Conservation (phyloP, 2,888 invertebrate genomes). For the Acanthosepion pharaonis region DNA sequence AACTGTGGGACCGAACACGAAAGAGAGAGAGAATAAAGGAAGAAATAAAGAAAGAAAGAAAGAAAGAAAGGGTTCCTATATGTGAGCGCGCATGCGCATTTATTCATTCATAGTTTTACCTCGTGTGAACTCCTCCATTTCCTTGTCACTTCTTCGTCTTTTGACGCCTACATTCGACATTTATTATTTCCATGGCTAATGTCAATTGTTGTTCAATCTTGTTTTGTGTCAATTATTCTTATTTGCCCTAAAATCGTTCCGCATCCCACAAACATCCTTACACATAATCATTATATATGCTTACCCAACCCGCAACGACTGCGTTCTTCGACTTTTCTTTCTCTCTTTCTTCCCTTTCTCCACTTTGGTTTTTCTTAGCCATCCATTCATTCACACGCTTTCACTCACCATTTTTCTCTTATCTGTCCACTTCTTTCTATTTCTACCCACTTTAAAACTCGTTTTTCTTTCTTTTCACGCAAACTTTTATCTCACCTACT, state of each 20-base stretch:
- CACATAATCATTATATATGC: too few relatives aligned
- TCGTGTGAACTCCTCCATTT: background rate
- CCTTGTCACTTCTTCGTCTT: background rate
- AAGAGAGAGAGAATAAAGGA: background rate
- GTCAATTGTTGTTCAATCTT: constrained; percentile 33
- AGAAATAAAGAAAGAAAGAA: background rate
- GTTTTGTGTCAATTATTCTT: background rate
- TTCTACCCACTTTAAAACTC: too few relatives aligned
- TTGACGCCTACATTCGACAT: background rate
- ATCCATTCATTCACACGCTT: too few relatives aligned
- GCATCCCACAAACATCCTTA: too few relatives aligned
- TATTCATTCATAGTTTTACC: background rate
- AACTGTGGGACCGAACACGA: background rate
- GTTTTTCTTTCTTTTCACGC: too few relatives aligned
- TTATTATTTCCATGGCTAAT: background rate
- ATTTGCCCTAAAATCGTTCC: background rate
- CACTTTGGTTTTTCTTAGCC: background rate
- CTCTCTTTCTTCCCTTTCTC: background rate
- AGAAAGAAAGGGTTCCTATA: background rate
- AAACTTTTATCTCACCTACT: too few relatives aligned
- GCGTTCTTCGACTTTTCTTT: background rate
- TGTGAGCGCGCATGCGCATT: background rate
- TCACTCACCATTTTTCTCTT: too few relatives aligned
- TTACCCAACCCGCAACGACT: too few relatives aligned
- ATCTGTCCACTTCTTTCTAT: too few relatives aligned